These are phyloP conservation scores for Iphiclides podalirius DNA, from an alignment of 2,888 invertebrate genomes.

Conservation along the genomic window DNA sequence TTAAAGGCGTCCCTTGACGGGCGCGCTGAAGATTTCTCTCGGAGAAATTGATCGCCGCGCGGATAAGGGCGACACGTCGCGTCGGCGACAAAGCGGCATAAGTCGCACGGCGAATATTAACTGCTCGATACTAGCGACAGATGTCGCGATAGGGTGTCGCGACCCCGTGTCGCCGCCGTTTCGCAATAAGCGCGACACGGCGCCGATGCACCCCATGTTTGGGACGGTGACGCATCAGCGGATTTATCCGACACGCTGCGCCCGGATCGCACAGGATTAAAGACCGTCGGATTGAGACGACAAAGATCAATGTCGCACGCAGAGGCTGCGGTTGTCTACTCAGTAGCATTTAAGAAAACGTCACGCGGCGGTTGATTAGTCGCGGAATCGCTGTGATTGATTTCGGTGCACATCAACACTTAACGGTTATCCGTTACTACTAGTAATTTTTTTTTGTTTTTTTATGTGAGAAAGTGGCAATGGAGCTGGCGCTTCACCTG, in stretches of 20 bases:
- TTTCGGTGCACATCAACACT: not conserved
- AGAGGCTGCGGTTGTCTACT: not conserved
- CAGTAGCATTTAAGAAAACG: not conserved
- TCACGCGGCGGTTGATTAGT: not conserved
- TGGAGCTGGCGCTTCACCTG: no score
- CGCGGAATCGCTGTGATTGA: not conserved
- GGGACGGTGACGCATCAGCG: constrained; percentile 26
- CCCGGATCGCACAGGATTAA: constrained; percentile 2
- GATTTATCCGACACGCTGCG: constrained; percentile 31
- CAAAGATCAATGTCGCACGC: not conserved
- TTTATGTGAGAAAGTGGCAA: no score
- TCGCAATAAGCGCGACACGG: constrained; percentile 21
- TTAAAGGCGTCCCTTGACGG: constrained; percentile 8
- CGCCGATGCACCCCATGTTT: constrained; percentile 15
- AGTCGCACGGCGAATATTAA: constrained; percentile 47
- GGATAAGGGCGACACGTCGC: constrained; percentile 35
- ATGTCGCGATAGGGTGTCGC: constrained; percentile 38
- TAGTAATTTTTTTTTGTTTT: no score
- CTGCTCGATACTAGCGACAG: constrained; percentile 46
- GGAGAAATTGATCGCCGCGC: constrained; percentile 40
- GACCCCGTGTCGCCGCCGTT: constrained; percentile 30
- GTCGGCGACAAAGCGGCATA: constrained; percentile 29
- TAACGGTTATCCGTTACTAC: no score
- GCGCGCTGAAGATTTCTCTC: constrained; percentile 32
- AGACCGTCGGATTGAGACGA: not conserved